phyloP scores from a whole-genome alignment of 2,113 vertebrate species.

The Philantomba maxwellii region DNA sequence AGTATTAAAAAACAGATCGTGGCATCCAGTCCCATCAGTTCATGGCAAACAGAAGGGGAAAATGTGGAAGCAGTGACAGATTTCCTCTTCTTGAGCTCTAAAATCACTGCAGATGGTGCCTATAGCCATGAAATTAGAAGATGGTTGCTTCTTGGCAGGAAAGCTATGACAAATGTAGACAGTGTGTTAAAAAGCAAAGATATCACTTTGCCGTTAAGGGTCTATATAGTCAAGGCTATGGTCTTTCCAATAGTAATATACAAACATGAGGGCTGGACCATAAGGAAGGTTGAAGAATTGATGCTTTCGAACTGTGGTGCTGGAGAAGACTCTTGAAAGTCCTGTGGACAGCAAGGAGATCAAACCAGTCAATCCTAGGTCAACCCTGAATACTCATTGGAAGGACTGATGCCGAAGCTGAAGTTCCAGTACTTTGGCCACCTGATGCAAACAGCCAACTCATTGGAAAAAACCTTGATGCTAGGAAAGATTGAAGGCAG shows the following conservation, averaged over 20 bases:
- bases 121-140: background rate
- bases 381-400: background rate
- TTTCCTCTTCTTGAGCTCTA: background rate
- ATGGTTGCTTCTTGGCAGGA: background rate
- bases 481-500: background rate
- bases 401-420: background rate
- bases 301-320: background rate
- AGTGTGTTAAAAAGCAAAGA: background rate
- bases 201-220: background rate
- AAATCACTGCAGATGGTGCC: background rate
- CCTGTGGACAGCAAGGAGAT: background rate
- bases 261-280: background rate
- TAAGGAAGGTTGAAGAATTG: background rate
- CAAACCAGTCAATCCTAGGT: background rate
- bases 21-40: background rate
- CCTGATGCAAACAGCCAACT: background rate
- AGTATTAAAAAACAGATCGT: background rate
- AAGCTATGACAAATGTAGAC: background rate
- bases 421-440: background rate
- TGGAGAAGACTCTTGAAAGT: background rate
- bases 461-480: background rate
- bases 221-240: background rate
- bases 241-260: background rate
- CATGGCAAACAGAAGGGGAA: background rate
- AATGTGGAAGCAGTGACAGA: background rate